Evolutionary conservation across 2,113 vertebrate species (phyloP).

Genomic region (Poecilia latipinna): DNA sequence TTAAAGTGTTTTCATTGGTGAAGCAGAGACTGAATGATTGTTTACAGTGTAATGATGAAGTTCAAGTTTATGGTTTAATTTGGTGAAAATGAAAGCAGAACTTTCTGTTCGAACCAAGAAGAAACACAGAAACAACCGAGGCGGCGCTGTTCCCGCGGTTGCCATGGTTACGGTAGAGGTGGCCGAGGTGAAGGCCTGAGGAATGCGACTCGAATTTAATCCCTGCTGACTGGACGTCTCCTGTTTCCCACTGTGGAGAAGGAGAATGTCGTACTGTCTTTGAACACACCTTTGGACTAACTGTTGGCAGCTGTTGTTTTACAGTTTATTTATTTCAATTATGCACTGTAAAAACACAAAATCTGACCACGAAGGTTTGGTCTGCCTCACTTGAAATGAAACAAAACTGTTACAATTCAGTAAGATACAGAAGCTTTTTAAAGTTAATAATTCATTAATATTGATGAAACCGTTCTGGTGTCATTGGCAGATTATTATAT

Average conservation of each 20-base stretch:
- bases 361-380: too few species aligned
- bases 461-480: too few species aligned
- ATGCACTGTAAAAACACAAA: neutral
- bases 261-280: slow-evolving; percentile 3
- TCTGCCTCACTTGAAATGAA: too few species aligned
- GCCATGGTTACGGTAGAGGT: slow-evolving; percentile 1
- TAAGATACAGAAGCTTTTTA: too few species aligned
- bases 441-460: too few species aligned
- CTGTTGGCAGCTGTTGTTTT: neutral
- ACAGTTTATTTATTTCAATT: neutral
- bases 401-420: too few species aligned
- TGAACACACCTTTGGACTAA: neutral
- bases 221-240: slow-evolving; percentile 32
- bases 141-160: slow-evolving; percentile 32
- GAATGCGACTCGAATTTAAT: slow-evolving; percentile 46
- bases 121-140: neutral
- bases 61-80: neutral
- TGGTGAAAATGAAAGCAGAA: neutral
- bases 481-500: too few species aligned
- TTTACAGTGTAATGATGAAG: neutral
- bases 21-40: neutral
- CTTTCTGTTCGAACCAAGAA: neutral
- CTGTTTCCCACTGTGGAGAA: neutral
- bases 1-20: too few species aligned
- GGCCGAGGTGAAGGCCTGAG: slow-evolving; percentile 12